Evolutionary conservation across 2,113 vertebrate species (phyloP).

Genomic region (Progne subis): DNA sequence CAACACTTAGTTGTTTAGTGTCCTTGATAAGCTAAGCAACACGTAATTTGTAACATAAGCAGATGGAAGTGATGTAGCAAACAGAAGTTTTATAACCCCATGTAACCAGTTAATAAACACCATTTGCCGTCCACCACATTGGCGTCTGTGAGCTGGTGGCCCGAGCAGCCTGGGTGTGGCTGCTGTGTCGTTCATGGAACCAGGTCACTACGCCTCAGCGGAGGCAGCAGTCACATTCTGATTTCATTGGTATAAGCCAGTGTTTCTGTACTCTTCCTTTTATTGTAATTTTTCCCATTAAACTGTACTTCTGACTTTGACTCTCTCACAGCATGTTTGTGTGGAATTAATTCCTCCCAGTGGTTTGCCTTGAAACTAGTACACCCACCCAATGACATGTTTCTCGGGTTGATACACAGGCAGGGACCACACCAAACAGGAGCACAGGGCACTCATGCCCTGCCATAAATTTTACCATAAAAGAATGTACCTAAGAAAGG

Average conservation of each 20-base stretch:
- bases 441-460: accelerated
- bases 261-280: not conserved
- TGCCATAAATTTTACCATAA: not conserved
- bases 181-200: no score
- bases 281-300: not conserved
- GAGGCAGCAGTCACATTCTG: not conserved
- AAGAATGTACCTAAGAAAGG: not conserved
- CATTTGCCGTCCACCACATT: no score
- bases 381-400: accelerated
- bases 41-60: no score
- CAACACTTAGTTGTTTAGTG: no score
- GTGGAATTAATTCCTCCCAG: not conserved
- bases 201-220: no score
- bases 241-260: not conserved
- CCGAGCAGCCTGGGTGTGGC: no score
- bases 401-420: not conserved
- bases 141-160: no score
- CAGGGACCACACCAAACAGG: accelerated
- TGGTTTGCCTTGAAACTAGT: not conserved
- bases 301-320: not conserved
- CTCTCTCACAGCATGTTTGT: no score
- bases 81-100: no score
- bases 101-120: no score
- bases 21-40: no score
- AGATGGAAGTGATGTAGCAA: no score